Conservation (phyloP, 2,888 invertebrate species). For the Shargacucullia verbasci region DNA sequence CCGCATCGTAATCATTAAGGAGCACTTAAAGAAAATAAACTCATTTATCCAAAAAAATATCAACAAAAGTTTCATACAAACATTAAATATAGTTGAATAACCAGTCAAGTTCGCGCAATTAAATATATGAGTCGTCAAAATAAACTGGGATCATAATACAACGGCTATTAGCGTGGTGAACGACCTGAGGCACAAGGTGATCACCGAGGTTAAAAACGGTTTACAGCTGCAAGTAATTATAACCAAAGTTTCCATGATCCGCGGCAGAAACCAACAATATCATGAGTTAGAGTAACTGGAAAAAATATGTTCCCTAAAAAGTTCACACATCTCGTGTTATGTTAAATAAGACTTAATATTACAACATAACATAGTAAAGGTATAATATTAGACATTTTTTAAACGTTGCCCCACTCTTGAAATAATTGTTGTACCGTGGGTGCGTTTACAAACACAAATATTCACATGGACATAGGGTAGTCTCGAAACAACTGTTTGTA, state of each 20-base stretch:
- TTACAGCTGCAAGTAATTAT: constrained; percentile 32
- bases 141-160: constrained; percentile 18
- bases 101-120: constrained; percentile 22
- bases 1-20: too few relatives aligned
- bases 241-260: constrained; percentile 4
- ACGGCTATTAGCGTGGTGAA: constrained; percentile 31
- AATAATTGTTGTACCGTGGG: too few relatives aligned
- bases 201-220: constrained; percentile 20
- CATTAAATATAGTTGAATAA: constrained; percentile 7
- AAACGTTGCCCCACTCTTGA: too few relatives aligned
- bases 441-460: too few relatives aligned
- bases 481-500: too few relatives aligned
- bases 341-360: too few relatives aligned
- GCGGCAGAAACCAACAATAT: background rate
- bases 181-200: constrained; percentile 38
- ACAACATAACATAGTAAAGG: too few relatives aligned
- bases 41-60: background rate
- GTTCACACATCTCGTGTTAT: too few relatives aligned
- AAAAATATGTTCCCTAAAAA: background rate
- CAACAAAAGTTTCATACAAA: background rate
- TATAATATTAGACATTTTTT: too few relatives aligned
- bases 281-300: too few relatives aligned
- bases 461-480: too few relatives aligned
- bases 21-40: too few relatives aligned
- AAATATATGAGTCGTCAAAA: constrained; percentile 24